Conservation (phyloP, 2,797 vertebrate genomes). For the Rhinophrynus dorsalis region DNA sequence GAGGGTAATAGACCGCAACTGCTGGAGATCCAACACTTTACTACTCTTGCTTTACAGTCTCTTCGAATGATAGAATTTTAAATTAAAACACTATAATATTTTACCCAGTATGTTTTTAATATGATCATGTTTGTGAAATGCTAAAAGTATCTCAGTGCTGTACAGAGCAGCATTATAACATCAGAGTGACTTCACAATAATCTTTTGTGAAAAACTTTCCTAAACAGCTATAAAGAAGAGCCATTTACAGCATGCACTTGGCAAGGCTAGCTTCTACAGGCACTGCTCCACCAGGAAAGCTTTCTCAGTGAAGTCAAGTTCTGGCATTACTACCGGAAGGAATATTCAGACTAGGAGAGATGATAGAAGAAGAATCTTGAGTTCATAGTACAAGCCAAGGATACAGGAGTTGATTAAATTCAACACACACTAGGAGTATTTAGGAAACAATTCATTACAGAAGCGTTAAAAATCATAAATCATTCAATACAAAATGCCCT, state of each 20-base stretch:
- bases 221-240: not conserved
- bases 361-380: constrained; percentile 30
- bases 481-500: not conserved
- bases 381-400: constrained; percentile 21
- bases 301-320: constrained; percentile 29
- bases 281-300: constrained; percentile 12
- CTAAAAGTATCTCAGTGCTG: too few species aligned
- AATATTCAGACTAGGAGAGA: constrained; percentile 29
- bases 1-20: too few species aligned
- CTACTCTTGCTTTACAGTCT: too few species aligned
- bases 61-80: too few species aligned
- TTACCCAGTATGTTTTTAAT: too few species aligned
- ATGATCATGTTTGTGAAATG: too few species aligned
- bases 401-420: constrained; percentile 29
- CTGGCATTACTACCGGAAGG: constrained; percentile 33
- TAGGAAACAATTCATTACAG: constrained; percentile 40
- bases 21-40: too few species aligned
- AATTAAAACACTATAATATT: too few species aligned
- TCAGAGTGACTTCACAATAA: not conserved
- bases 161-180: too few species aligned
- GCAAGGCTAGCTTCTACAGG: constrained; percentile 6
- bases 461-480: constrained; percentile 26
- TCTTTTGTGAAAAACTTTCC: not conserved
- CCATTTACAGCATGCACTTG: constrained; percentile 10
- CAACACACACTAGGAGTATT: constrained; percentile 36